Evolutionary conservation across 2,113 vertebrate genomes (phyloP).

Genomic region (Oreotragus oreotragus): DNA sequence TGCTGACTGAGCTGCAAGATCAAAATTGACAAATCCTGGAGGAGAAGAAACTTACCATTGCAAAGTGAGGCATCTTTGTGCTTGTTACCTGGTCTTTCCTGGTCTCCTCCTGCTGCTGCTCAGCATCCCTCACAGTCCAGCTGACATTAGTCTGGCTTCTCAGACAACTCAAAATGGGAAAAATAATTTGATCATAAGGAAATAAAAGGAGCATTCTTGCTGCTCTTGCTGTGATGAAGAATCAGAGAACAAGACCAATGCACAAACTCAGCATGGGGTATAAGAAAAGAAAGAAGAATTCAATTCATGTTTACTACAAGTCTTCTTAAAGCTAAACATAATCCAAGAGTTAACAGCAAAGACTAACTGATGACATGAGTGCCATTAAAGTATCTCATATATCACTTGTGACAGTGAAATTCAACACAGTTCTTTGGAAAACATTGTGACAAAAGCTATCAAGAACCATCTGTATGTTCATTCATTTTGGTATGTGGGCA

Average conservation of each 20-base stretch:
- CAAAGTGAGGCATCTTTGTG: slow-evolving; percentile 55
- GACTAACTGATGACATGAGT: neutral
- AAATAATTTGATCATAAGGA: slow-evolving; percentile 60
- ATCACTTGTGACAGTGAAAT: neutral
- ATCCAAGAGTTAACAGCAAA: neutral
- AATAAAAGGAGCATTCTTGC: neutral
- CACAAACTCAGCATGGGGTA: neutral
- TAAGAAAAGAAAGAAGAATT: neutral
- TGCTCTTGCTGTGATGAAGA: neutral
- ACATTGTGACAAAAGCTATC: neutral
- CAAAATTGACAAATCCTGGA: slow-evolving; percentile 79
- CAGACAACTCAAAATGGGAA: slow-evolving; percentile 49
- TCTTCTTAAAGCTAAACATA: neutral
- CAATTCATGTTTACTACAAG: neutral
- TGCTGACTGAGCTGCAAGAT: slow-evolving; percentile 77
- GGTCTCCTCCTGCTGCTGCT: slow-evolving; percentile 47
- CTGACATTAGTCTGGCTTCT: slow-evolving; percentile 64
- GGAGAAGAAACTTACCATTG: slow-evolving; percentile 61
- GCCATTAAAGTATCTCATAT: neutral
- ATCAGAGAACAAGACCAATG: neutral
- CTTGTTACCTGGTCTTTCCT: slow-evolving; percentile 46
- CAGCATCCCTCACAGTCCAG: slow-evolving; percentile 43
- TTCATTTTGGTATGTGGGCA: neutral
- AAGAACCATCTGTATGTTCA: neutral
- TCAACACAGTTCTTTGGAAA: neutral